These are phyloP conservation scores for Antechinus flavipes DNA, from an alignment of 2,113 vertebrate species.

Conservation along the genomic window DNA sequence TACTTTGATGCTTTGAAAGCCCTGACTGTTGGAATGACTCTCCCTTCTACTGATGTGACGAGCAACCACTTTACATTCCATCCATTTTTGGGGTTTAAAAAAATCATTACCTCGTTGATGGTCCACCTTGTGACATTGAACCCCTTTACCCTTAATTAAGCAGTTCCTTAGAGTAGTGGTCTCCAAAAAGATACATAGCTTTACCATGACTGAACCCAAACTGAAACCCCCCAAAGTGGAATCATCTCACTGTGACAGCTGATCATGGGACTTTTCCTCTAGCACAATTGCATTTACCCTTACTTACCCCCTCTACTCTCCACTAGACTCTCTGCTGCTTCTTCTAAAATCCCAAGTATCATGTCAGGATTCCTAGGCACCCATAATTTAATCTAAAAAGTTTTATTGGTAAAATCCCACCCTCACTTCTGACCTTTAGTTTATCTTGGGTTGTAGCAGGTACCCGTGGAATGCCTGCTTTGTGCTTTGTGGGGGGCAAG, in stretches of 20 bases:
- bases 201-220: neutral
- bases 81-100: neutral
- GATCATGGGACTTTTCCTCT: neutral
- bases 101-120: neutral
- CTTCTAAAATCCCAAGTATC: no score
- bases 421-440: no score
- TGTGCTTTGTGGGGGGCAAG: no score
- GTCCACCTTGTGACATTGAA: no score
- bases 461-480: no score
- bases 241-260: neutral
- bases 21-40: neutral
- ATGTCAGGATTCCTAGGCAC: no score
- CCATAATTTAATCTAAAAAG: no score
- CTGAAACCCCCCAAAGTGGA: neutral
- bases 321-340: no score
- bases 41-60: neutral
- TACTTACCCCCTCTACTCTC: no score
- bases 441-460: no score
- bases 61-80: neutral
- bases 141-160: neutral
- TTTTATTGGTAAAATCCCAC: no score
- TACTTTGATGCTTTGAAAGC: neutral
- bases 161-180: neutral
- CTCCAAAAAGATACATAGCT: neutral
- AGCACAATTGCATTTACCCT: neutral